A percentile compares a stretch with the other conserved stretches of the same genome.
These are phyloP conservation scores for Drosophila emarginata DNA, from an alignment of 2,888 invertebrate genomes.

Conservation along the genomic window DNA sequence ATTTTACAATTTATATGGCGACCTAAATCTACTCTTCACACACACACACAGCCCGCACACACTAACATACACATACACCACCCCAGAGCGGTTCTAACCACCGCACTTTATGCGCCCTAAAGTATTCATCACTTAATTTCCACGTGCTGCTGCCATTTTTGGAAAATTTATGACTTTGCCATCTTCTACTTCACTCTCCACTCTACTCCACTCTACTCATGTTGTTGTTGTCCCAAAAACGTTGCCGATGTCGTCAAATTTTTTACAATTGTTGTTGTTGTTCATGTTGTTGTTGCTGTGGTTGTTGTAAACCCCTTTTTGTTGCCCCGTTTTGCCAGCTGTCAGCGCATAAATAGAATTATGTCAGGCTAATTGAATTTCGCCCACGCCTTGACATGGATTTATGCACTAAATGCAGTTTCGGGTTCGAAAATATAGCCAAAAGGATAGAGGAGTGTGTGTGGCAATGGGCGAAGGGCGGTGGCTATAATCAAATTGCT, in stretches of 20 bases:
- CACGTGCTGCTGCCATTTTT: constrained; percentile 71
- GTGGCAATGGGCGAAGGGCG: neutral
- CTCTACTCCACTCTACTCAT: neutral
- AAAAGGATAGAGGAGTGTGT: too few species aligned
- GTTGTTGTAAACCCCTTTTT: constrained; percentile 40
- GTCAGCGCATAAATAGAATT: constrained; percentile 72
- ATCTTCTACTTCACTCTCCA: neutral
- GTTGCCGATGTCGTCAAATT: constrained; percentile 56
- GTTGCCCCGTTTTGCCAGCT: constrained; percentile 59
- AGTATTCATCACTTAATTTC: constrained; percentile 76
- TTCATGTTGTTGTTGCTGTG: constrained; percentile 1
- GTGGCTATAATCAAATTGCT: constrained; percentile 61
- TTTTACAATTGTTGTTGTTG: neutral
- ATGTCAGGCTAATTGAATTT: constrained; percentile 73
- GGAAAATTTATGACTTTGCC: constrained; percentile 71
- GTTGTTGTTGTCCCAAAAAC: neutral
- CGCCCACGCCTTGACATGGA: constrained; percentile 67
- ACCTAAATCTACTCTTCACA: constrained; percentile 57
- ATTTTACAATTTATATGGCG: constrained; percentile 71
- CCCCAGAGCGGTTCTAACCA: neutral
- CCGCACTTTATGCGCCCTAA: constrained; percentile 57
- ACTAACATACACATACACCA: neutral
- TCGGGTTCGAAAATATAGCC: constrained; percentile 27
- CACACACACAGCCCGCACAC: neutral
- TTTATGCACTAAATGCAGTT: constrained; percentile 73